A percentile compares a stretch with the other conserved stretches of the same genome.
Evolutionary conservation across 2,888 invertebrate species (phyloP).

Genomic region (Chloromyia formosa): DNA sequence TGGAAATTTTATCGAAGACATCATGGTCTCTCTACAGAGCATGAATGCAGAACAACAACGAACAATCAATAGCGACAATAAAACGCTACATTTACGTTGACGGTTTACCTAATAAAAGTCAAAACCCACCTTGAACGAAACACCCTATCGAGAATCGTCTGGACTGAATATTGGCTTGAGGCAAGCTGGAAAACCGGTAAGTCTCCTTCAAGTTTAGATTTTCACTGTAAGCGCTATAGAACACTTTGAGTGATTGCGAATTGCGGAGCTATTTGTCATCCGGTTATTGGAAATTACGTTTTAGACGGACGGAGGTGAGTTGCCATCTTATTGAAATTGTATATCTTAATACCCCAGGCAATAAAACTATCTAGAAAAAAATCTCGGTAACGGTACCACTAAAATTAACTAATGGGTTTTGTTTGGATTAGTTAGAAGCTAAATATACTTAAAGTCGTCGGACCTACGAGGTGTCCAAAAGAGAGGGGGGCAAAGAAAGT

Average conservation of each 20-base stretch:
- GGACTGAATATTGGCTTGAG: background rate
- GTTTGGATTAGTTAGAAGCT: too few relatives aligned
- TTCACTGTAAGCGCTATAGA: conserved; percentile 27
- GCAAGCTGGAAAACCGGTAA: background rate
- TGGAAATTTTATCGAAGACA: conserved; percentile 45
- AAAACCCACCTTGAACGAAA: background rate
- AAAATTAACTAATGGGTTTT: too few relatives aligned
- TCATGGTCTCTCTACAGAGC: conserved; percentile 14
- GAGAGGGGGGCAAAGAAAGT: too few relatives aligned
- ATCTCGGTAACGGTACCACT: too few relatives aligned
- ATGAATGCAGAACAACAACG: background rate
- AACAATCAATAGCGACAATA: conserved; percentile 46
- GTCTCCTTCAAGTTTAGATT: background rate
- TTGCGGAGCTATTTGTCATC: conserved; percentile 47
- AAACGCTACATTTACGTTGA: conserved; percentile 48
- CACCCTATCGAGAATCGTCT: background rate
- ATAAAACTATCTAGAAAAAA: too few relatives aligned
- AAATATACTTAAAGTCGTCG: too few relatives aligned
- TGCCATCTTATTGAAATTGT: conserved; percentile 17
- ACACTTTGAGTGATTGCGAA: conserved; percentile 32
- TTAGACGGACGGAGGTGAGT: too few relatives aligned
- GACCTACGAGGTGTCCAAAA: too few relatives aligned
- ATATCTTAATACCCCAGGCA: background rate
- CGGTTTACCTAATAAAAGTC: conserved; percentile 48
- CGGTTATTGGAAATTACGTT: conserved; percentile 49